A percentile compares a stretch with the other conserved stretches of the same genome.
These are phyloP conservation scores for Hemicordylus capensis DNA, from an alignment of 2,113 vertebrate species.

Conservation along the genomic window DNA sequence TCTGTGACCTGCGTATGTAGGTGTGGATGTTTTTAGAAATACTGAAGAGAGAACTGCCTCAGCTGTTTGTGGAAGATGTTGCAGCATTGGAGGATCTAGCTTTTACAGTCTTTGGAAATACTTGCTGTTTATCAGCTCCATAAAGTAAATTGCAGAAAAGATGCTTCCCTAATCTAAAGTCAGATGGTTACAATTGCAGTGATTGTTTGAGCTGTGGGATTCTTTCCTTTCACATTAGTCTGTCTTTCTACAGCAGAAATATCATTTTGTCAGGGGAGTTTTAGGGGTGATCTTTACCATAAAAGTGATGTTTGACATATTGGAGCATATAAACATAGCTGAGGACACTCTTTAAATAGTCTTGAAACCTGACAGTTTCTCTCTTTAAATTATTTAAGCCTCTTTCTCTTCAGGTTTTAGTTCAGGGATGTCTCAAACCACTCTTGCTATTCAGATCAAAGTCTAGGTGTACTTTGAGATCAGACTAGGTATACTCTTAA, in stretches of 20 bases:
- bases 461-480: not conserved
- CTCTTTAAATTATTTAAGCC: not conserved
- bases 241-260: not conserved
- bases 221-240: not conserved
- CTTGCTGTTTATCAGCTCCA: not conserved
- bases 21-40: not conserved
- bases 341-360: not conserved
- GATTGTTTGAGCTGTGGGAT: not conserved
- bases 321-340: not conserved
- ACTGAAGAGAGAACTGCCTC: not conserved
- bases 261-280: not conserved
- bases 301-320: no score
- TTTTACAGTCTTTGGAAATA: not conserved
- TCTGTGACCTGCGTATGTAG: not conserved
- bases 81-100: not conserved
- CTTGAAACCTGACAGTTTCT: not conserved
- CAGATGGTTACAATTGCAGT: not conserved
- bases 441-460: not conserved
- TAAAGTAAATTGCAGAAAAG: not conserved
- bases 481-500: no score
- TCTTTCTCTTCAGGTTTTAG: not conserved
- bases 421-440: slow-evolving; percentile 3
- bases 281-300: not conserved
- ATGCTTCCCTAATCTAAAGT: not conserved
- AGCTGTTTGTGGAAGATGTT: not conserved